These are phyloP conservation scores for Sebastes reedi DNA, from an alignment of 2,797 vertebrate genomes.

Conservation along the genomic window DNA sequence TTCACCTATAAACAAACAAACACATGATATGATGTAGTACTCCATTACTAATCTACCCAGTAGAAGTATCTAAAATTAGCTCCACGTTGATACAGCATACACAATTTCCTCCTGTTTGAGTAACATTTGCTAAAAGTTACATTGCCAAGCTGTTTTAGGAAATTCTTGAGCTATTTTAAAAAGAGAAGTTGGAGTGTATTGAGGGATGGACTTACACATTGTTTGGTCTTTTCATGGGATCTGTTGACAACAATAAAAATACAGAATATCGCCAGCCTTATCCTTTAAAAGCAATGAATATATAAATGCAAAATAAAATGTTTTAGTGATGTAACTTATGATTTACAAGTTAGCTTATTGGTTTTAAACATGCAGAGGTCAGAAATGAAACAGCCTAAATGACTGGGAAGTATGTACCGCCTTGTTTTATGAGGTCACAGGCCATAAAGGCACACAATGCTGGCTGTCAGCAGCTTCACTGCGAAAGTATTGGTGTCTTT, in stretches of 20 bases:
- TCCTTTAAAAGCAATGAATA: background rate
- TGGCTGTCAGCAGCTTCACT: constrained; percentile 12
- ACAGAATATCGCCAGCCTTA: background rate
- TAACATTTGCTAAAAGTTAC: background rate
- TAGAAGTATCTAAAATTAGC: too few relatives aligned
- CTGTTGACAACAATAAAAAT: background rate
- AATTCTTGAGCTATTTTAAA: background rate
- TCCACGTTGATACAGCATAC: background rate
- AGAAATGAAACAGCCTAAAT: background rate
- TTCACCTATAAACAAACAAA: too few relatives aligned
- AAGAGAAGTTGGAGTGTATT: background rate
- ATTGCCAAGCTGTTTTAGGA: background rate
- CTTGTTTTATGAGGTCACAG: constrained; percentile 14
- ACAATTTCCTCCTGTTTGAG: background rate
- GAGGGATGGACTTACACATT: background rate
- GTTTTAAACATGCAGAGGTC: background rate
- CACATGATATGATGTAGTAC: too few relatives aligned
- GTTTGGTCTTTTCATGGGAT: background rate
- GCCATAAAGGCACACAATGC: constrained; percentile 13
- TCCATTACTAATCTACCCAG: too few relatives aligned
- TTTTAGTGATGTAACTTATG: background rate
- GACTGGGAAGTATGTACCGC: background rate
- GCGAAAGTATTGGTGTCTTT: background rate
- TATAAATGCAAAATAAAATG: background rate
- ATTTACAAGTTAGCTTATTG: background rate